Percentiles rank a stretch among this genome's conserved stretches.
phyloP scores from a whole-genome alignment of 2,888 invertebrate species.

The Machimus atricapillus region DNA sequence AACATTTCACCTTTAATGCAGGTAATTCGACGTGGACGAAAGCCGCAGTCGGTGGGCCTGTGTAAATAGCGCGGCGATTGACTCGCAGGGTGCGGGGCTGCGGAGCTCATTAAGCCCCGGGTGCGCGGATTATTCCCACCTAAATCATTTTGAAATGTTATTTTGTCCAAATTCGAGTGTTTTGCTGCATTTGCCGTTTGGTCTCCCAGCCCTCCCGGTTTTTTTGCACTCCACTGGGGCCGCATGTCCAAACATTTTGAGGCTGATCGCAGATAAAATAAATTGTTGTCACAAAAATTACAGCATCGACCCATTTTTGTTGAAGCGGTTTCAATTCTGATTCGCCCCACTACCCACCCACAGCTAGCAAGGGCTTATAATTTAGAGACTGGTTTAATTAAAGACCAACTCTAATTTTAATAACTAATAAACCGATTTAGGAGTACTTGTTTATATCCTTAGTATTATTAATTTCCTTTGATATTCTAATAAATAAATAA shows the following conservation, averaged over 20 bases:
- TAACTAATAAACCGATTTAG: too few species aligned
- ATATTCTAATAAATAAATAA: too few species aligned
- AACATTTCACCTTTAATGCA: conserved; percentile 13
- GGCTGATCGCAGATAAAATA: neutral
- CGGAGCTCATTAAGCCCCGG: neutral
- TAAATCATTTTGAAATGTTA: neutral
- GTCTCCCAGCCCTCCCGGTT: neutral
- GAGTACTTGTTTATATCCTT: too few species aligned
- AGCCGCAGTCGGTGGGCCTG: neutral
- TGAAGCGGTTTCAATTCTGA: neutral
- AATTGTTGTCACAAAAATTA: neutral
- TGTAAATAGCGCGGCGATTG: neutral
- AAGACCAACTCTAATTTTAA: neutral
- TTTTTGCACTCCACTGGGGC: neutral
- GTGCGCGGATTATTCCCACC: neutral
- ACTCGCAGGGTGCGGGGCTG: too few species aligned
- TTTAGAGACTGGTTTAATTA: neutral
- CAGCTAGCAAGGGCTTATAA: neutral
- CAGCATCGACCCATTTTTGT: neutral
- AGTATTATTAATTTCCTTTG: too few species aligned
- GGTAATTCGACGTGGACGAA: neutral
- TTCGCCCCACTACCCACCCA: neutral
- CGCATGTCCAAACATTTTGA: neutral
- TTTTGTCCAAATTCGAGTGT: neutral
- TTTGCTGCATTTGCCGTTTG: neutral